A percentile compares a stretch with the other conserved stretches of the same genome.
These are phyloP conservation scores for Spinus pinus DNA, from an alignment of 2,797 vertebrate species.

Conservation along the genomic window DNA sequence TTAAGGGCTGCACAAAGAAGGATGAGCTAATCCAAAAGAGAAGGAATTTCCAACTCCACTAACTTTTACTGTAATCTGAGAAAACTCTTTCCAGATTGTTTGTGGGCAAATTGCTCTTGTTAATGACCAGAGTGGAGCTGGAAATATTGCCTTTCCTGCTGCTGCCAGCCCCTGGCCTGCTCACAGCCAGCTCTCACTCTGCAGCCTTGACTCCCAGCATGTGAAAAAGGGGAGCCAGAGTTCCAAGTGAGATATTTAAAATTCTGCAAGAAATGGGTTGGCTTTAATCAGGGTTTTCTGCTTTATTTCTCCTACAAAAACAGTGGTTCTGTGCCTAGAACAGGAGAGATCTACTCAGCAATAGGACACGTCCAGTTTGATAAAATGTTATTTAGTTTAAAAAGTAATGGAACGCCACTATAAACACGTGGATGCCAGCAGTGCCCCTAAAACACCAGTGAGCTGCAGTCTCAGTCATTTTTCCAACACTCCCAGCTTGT, in stretches of 20 bases:
- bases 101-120: slow-evolving; percentile 2
- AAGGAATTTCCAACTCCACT: slow-evolving; percentile 11
- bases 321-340: neutral
- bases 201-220: neutral
- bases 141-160: neutral
- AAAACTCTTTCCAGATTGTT: neutral
- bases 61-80: slow-evolving; percentile 28
- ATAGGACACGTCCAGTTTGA: no score
- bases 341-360: neutral
- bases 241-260: neutral
- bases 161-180: neutral
- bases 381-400: neutral
- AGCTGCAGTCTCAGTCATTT: rapidly evolving
- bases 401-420: neutral
- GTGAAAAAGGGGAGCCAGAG: neutral
- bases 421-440: neutral
- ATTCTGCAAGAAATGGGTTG: neutral
- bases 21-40: neutral
- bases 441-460: neutral
- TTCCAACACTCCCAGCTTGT: neutral
- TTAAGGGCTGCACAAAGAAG: neutral
- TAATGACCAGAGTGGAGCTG: neutral
- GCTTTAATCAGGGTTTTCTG: neutral
- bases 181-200: neutral
- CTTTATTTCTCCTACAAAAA: neutral